Base-by-base conservation (phyloP, 53 echinoderm and acorn worm genomes). In the Echinometra lucunter region DNA sequence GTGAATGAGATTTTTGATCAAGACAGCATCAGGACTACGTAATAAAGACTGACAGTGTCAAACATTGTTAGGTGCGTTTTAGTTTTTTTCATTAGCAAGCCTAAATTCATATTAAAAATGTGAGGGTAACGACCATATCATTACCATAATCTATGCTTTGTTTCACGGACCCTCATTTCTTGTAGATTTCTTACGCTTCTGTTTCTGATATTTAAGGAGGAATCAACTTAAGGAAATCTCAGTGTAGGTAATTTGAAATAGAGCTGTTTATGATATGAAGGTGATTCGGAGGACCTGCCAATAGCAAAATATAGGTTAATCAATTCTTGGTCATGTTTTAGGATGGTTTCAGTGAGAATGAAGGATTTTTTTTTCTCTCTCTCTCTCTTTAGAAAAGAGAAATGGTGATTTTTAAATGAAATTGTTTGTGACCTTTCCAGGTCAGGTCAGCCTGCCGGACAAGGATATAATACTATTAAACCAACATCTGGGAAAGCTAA, bases 401-500 rank as follows among this genome's bases (percentile, higher is more conserved):
- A n/a, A n/a, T n/a, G n/a, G n/a, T n/a, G n/a, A n/a, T n/a, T n/a
- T n/a, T n/a, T n/a, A n/a, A n/a, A n/a, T n/a, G n/a, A n/a, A n/a
- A n/a, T n/a, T n/a, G n/a, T n/a, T 42, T 78, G 6, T 78, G 78
- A 78, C 78, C 42, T 23, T 40, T 78, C 23, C 78, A 78, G 78
- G 78, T 78, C 38, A 78, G 42, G 38, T 42, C 42, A 30, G 15
- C 38, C 23, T 38, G 38, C 42, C 42, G 10, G 42, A 40, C 38
- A 21, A 38, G 42, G 18, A 40, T 21, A 42, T 78, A 78, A 78
- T 42, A 4, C 28, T 38, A 78, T 78, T 78, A 78, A 5, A 7
- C 78, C 32, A 38, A 78, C 78, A 78, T 42, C 78, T 78, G 78
- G 78, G 42, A 40, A 42, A 78, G 38, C 38, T 78, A 78, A 72